phyloP scores from a whole-genome alignment of 2,797 vertebrate genomes.

The Sebastes vulpes region DNA sequence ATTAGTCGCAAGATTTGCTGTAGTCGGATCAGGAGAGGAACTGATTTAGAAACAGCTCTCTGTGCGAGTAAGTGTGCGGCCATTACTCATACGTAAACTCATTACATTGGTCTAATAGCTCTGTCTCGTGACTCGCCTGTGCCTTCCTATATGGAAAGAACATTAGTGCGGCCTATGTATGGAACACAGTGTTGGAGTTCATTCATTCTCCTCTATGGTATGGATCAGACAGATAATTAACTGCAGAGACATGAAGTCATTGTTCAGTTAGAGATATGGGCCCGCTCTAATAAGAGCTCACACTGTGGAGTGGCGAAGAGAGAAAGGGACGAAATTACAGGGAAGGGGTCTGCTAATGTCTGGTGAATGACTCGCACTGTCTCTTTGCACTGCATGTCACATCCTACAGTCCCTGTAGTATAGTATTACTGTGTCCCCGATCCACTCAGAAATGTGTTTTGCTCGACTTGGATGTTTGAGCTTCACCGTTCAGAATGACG shows the following conservation, averaged over 20 bases:
- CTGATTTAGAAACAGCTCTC: conserved; percentile 54
- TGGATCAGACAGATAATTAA: conserved; percentile 87
- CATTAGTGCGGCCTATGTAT: conserved; percentile 72
- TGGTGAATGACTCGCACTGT: conserved; percentile 17
- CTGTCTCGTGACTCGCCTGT: conserved; percentile 74
- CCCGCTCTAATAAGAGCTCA: conserved; percentile 66
- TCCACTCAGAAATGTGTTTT: background rate
- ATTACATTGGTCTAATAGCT: conserved; percentile 82
- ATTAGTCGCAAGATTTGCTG: conserved; percentile 43
- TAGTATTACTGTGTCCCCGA: background rate
- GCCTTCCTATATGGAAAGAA: conserved; percentile 70
- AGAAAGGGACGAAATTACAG: conserved; percentile 38
- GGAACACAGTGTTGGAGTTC: conserved; percentile 65
- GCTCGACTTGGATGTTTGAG: background rate
- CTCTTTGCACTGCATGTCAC: background rate
- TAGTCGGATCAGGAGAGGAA: conserved; percentile 20
- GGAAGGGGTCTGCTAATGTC: conserved; percentile 41
- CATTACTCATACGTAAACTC: conserved; percentile 86
- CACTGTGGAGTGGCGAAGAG: conserved; percentile 27
- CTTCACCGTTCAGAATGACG: background rate
- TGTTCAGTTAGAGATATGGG: conserved; percentile 81
- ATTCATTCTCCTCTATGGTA: conserved; percentile 79
- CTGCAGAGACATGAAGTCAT: conserved; percentile 80
- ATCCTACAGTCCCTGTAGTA: background rate
- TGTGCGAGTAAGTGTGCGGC: conserved; percentile 52